Evolutionary conservation across 2,797 vertebrate genomes (phyloP).

Genomic region (Carapus acus): DNA sequence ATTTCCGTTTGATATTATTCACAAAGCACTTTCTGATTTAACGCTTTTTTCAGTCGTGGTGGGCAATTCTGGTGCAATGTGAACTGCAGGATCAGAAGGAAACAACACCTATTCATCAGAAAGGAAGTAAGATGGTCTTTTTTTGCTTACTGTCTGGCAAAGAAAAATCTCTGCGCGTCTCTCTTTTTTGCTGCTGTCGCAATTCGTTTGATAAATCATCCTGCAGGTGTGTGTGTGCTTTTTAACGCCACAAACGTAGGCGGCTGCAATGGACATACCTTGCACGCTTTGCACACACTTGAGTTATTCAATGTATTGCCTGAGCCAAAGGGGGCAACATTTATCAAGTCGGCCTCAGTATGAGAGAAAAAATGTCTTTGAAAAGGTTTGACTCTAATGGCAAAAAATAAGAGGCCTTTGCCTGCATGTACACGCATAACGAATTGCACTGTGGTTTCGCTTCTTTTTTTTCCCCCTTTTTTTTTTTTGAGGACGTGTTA

Average conservation of each 20-base stretch:
- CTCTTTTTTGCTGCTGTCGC: conserved; percentile 32
- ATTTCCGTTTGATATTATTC: too few relatives aligned
- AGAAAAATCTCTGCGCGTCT: conserved; percentile 2
- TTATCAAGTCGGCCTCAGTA: conserved; percentile 43
- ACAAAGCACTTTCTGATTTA: too few relatives aligned
- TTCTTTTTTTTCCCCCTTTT: conserved; percentile 6
- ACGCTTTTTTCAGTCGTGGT: too few relatives aligned
- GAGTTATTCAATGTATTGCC: conserved; percentile 22
- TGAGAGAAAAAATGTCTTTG: conserved; percentile 13
- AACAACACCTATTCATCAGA: too few relatives aligned
- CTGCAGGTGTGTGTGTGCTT: conserved; percentile 52
- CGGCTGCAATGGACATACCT: conserved; percentile 38
- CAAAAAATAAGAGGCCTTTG: conserved; percentile 12
- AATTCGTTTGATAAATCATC: conserved; percentile 51
- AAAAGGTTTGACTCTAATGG: conserved; percentile 38
- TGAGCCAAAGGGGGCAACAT: conserved; percentile 48
- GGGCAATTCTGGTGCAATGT: too few relatives aligned
- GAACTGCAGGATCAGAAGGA: too few relatives aligned
- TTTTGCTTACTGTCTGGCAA: too few relatives aligned
- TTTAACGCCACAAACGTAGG: conserved; percentile 16
- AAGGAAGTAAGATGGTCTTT: too few relatives aligned
- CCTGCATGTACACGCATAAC: conserved; percentile 35
- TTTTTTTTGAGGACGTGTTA: too few relatives aligned
- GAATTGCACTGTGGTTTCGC: conserved; percentile 21
- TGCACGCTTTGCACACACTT: conserved; percentile 37